Percentiles rank a stretch among this genome's conserved stretches.
phyloP scores from a whole-genome alignment of 2,113 vertebrate genomes.

The Laticauda colubrina region DNA sequence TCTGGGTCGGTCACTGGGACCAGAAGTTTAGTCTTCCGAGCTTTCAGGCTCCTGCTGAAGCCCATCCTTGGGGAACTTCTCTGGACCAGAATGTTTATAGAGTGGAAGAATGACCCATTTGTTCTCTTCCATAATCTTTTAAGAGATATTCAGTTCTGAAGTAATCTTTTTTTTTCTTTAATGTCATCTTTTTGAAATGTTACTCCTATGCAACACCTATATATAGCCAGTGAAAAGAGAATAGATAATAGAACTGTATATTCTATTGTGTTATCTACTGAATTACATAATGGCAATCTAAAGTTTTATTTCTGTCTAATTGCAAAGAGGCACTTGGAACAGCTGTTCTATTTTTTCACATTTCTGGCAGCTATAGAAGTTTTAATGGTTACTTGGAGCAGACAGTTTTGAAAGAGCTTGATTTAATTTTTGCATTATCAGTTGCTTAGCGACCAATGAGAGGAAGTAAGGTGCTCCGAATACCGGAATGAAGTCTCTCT shows the following conservation, averaged over 20 bases:
- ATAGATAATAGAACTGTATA: background rate
- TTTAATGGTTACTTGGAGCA: constrained; percentile 50
- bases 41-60: background rate
- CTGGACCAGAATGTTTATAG: background rate
- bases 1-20: background rate
- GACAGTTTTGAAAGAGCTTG: constrained; percentile 56
- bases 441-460: constrained; percentile 66
- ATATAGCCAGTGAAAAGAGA: fast-evolving
- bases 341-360: constrained; percentile 33
- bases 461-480: constrained; percentile 49
- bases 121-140: background rate
- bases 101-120: background rate
- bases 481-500: constrained; percentile 40
- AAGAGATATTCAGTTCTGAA: background rate
- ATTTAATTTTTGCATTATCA: constrained; percentile 56
- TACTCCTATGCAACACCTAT: background rate
- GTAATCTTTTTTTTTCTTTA: background rate
- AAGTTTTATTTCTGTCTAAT: fast-evolving
- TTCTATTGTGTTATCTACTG: background rate
- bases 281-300: background rate
- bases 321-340: constrained; percentile 31
- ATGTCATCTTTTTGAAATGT: background rate
- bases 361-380: constrained; percentile 46
- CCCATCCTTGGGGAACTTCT: background rate
- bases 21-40: background rate